Evolutionary conservation across 2,113 vertebrate species (phyloP).

Genomic region (Mus musculus): DNA sequence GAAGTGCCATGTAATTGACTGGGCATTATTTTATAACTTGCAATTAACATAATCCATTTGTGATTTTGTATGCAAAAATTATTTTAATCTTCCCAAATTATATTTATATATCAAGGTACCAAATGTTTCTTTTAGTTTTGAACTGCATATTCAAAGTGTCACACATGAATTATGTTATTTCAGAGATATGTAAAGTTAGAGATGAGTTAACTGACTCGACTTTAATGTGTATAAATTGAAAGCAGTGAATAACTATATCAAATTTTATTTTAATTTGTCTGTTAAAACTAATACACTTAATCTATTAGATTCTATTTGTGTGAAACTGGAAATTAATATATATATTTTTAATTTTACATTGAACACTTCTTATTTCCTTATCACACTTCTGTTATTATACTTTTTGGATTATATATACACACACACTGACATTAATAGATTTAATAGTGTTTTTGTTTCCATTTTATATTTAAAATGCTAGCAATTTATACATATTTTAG

Average conservation of each 20-base stretch:
- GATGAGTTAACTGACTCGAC: slow-evolving; percentile 59
- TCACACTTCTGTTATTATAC: slow-evolving; percentile 4
- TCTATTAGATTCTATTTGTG: slow-evolving; percentile 47
- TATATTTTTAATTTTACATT: slow-evolving; percentile 11
- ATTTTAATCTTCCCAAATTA: slow-evolving; percentile 55
- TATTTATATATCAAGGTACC: slow-evolving; percentile 27
- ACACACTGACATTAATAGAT: background rate
- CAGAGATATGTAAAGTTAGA: slow-evolving; percentile 55
- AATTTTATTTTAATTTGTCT: slow-evolving; percentile 35
- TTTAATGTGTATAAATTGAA: slow-evolving; percentile 76
- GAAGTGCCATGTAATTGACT: slow-evolving; percentile 59
- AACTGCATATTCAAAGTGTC: slow-evolving; percentile 41
- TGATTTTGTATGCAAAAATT: slow-evolving; percentile 49
- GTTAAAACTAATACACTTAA: slow-evolving; percentile 38
- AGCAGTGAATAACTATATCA: slow-evolving; percentile 48
- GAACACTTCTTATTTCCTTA: background rate
- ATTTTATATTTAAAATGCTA: slow-evolving; percentile 51
- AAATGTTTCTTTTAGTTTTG: slow-evolving; percentile 46
- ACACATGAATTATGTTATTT: slow-evolving; percentile 66
- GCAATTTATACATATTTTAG: slow-evolving; percentile 62
- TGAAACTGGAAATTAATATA: slow-evolving; percentile 35
- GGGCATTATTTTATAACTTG: slow-evolving; percentile 56
- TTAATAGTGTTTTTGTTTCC: background rate
- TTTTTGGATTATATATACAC: background rate
- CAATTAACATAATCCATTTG: slow-evolving; percentile 71